These are phyloP conservation scores for Phycodurus eques DNA, from an alignment of 2,113 vertebrate species.

Conservation along the genomic window DNA sequence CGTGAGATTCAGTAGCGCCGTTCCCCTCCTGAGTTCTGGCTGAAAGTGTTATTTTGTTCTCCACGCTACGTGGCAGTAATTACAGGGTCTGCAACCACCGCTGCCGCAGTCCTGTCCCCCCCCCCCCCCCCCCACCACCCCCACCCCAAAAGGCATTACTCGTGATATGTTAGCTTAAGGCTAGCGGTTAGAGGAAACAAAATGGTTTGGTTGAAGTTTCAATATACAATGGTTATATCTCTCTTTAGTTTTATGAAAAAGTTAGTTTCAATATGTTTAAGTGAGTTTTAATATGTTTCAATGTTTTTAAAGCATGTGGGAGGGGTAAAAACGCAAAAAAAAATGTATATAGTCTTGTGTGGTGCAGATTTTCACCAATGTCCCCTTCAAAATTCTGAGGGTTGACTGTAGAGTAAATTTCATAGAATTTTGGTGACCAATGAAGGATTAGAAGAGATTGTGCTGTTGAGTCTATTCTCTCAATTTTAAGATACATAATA, in stretches of 20 bases:
- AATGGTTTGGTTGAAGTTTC: no score
- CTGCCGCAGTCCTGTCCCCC: slow-evolving; percentile 56
- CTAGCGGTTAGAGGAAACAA: no score
- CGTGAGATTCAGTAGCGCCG: not conserved
- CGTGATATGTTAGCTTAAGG: no score
- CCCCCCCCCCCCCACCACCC: slow-evolving; percentile 39
- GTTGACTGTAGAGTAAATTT: no score
- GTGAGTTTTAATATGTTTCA: not conserved
- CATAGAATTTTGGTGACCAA: not conserved
- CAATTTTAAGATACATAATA: not conserved
- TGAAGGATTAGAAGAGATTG: slow-evolving; percentile 8
- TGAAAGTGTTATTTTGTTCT: slow-evolving; percentile 62
- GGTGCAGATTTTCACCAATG: no score
- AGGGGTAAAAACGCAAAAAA: no score
- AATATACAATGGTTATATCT: no score
- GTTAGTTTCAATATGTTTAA: no score
- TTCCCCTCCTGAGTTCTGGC: slow-evolving; percentile 52
- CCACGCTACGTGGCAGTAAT: slow-evolving; percentile 69
- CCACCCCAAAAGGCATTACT: not conserved
- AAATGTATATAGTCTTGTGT: no score
- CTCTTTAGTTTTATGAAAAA: no score
- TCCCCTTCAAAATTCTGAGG: no score
- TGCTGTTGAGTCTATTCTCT: not conserved
- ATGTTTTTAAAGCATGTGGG: slow-evolving; percentile 61
- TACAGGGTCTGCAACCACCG: slow-evolving; percentile 65